Base-by-base conservation (phyloP, 2,113 vertebrate species). In the Theristicus caerulescens region DNA sequence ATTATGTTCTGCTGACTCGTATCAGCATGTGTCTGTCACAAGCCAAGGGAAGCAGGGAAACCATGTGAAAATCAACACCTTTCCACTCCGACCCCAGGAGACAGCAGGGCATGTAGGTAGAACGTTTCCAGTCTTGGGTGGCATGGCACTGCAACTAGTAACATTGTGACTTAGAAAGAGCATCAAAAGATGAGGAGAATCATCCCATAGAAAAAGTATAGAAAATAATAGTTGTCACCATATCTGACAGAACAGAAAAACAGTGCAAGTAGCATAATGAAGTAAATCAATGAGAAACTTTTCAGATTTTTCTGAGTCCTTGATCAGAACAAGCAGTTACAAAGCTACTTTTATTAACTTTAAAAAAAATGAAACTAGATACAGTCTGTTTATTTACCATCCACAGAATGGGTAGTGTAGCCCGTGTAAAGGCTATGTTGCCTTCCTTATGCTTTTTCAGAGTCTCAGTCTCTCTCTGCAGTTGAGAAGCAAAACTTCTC, bases 1-100 rank as follows among this genome's bases (percentile, higher is more conserved):
- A 5, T 52, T 66, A 26, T 29, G 31, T 27, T 87, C 58, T 70
- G 11, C 27, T 95, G 5, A 7, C 18, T 85, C 0, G 0, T 52
- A 32, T 69, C 49, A 61, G 18, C 36, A 2, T 16, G 38, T 31
- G 42, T 57, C 54, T 88, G 62, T 70, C 1, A 0, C 0, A 1
- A 58, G 31, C 21, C 51, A 62, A 66, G 34, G 59, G 22, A 90
- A 62, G 38, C 15, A 64, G 14, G n/a, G 24, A 80, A 77, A 72
- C 34, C 12, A 16, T 46, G 5, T 81, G 27, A 90, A 91, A 91
- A 82, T 52, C 34, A 82, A 20, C 15, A 52, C 7, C 4, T 3
- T 52, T 65, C 54, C 16, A 32, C 32, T 34, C 31, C 34, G 49
- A 59, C 7, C 9, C 3, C 67, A 74, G 57, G 38, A 93, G 8